Base-by-base conservation (phyloP, 2,113 vertebrate species). In the Poeciliopsis turrubarensis region DNA sequence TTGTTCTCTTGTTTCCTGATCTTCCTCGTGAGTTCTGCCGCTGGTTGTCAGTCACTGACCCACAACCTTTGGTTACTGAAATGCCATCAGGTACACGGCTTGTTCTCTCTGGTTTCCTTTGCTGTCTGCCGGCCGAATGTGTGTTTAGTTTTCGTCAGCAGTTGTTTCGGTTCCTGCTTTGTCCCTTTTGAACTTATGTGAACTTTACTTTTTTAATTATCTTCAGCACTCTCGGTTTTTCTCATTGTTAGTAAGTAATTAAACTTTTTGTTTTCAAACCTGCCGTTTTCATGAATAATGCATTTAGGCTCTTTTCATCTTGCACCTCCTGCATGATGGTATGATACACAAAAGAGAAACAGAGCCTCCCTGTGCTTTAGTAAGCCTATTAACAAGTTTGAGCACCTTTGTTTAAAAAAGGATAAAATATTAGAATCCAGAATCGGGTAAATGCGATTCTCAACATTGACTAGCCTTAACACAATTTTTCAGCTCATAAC, bases 331-430 rank as follows among this genome's bases (percentile, higher is more conserved):
- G 6, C 47, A 22, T 54, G 31, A 12, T 2, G 22, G 1, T 70
- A 37, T 60, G 27, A 72, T 60, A 25, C 27, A 78, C 44, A 67
- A 37, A 65, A 34, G 63, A 34, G 29, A 41, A 67, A 61, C 37
- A 9, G 47, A 8, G 11, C 0, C 65, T 66, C n/a, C 26, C 0
- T 0, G 11, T 64, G 0, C 10, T 29, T 60, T 3, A 12, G 70
- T 11, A 62, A 54, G 15, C 25, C 30, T 54, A 32, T 32, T 22
- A 19, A 34, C 31, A 32, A 32, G 4, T 19, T n/a, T 62, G 6
- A 39, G 44, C 3, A 41, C 9, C 3, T 65, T 65, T 27, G 60
- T 17, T 32, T 37, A 14, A 65, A 66, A 63, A 75, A 32, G 15
- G 39, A 14, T 1, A 15, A 41, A 41, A 15, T 41, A 41, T 14